Conservation (phyloP, 2,113 vertebrate species). For the Notarius quadriscutis region DNA sequence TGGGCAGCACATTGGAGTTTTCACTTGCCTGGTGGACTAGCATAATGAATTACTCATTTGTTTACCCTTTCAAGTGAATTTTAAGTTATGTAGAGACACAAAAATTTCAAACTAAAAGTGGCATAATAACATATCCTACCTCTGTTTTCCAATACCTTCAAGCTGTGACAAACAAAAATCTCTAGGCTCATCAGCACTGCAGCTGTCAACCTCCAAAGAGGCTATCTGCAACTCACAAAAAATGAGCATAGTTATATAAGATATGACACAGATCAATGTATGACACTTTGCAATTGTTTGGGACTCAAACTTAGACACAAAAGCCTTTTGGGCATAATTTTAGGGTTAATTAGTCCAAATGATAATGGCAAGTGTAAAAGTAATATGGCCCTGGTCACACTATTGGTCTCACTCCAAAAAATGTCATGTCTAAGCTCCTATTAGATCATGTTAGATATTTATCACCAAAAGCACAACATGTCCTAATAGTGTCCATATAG, state of each 20-base stretch:
- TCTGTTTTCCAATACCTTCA: constrained; percentile 63
- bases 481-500: too few relatives aligned
- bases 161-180: constrained; percentile 69
- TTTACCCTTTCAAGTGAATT: neutral
- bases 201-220: constrained; percentile 73
- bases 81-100: neutral
- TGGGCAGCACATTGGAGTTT: neutral
- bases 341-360: neutral
- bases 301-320: neutral
- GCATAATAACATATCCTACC: constrained; percentile 53
- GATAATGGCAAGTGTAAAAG: neutral
- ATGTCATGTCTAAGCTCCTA: too few relatives aligned
- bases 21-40: neutral
- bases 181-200: constrained; percentile 59
- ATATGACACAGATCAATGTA: neutral
- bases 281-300: neutral
- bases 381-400: neutral
- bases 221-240: constrained; percentile 63
- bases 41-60: neutral
- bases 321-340: neutral
- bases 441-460: too few relatives aligned
- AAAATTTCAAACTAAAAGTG: neutral
- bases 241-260: neutral
- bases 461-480: too few relatives aligned
- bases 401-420: too few relatives aligned